Conservation (phyloP, 2,113 vertebrate genomes). For the Sardina pilchardus region DNA sequence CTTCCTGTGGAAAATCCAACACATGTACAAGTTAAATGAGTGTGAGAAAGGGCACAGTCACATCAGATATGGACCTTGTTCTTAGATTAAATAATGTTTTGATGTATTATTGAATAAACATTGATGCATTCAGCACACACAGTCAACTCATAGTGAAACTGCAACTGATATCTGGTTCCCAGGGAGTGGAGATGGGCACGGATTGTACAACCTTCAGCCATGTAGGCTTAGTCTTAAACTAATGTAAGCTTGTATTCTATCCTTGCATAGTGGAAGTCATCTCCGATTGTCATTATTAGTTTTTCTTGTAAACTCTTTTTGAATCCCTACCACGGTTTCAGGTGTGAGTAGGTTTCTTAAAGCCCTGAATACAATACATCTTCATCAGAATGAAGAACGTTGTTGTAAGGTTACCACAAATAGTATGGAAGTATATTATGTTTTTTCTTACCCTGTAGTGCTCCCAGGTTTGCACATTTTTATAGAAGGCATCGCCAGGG, state of each 20-base stretch:
- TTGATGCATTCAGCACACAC: neutral
- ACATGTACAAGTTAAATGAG: neutral
- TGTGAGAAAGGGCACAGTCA: neutral
- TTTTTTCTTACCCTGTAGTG: constrained; percentile 66
- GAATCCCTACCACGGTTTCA: no score
- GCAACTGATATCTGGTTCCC: neutral
- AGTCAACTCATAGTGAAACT: neutral
- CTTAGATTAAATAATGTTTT: neutral
- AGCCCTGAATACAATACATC: no score
- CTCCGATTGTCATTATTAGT: neutral
- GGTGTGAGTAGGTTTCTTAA: no score
- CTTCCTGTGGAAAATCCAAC: neutral
- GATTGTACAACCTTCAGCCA: neutral
- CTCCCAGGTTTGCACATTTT: constrained; percentile 75
- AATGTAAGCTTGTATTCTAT: neutral
- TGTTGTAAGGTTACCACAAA: no score
- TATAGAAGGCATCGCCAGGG: constrained; percentile 78
- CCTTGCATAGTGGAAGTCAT: neutral
- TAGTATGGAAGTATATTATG: no score
- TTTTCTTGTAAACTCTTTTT: neutral
- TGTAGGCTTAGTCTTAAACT: neutral
- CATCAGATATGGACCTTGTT: neutral
- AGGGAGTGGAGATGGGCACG: neutral
- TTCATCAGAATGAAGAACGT: no score
- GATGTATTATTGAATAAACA: neutral